A percentile compares a stretch with the other conserved stretches of the same genome.
Evolutionary conservation across 2,888 invertebrate species (phyloP).

Genomic region (Tridacna crocea): DNA sequence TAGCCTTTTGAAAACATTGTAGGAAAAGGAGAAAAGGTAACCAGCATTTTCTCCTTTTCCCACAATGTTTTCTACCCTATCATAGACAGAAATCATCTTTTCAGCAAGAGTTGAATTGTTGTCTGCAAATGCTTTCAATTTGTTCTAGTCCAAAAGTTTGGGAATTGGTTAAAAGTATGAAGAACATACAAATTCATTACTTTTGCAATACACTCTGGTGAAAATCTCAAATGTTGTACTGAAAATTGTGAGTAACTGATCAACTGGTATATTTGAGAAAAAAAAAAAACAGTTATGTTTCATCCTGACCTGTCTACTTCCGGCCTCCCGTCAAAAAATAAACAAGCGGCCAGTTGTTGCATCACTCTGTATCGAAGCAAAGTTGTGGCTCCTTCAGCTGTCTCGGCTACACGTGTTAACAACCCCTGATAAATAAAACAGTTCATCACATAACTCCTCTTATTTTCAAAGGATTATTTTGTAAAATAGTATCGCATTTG

Average conservation of each 20-base stretch:
- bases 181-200: too few species aligned
- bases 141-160: not conserved
- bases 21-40: not conserved
- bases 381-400: constrained; percentile 80
- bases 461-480: too few species aligned
- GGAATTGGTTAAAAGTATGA: too few species aligned
- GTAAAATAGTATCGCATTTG: too few species aligned
- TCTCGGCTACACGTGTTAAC: constrained; percentile 79
- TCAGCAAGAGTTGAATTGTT: not conserved
- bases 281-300: too few species aligned
- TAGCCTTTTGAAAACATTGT: constrained; percentile 1
- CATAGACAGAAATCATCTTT: too few species aligned
- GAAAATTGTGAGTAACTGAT: too few species aligned
- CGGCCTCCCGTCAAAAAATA: constrained; percentile 81
- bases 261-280: too few species aligned
- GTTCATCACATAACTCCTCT: too few species aligned
- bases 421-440: constrained; percentile 78
- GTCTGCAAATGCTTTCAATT: not conserved
- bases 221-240: too few species aligned
- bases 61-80: not conserved
- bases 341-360: constrained; percentile 79
- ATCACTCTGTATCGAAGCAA: constrained; percentile 81
- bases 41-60: constrained; percentile 2
- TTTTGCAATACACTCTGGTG: too few species aligned
- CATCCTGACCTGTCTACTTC: constrained; percentile 73